A percentile compares a stretch with the other conserved stretches of the same genome.
Conservation (phyloP, 2,797 vertebrate species). For the Lindbergichthys nudifrons region DNA sequence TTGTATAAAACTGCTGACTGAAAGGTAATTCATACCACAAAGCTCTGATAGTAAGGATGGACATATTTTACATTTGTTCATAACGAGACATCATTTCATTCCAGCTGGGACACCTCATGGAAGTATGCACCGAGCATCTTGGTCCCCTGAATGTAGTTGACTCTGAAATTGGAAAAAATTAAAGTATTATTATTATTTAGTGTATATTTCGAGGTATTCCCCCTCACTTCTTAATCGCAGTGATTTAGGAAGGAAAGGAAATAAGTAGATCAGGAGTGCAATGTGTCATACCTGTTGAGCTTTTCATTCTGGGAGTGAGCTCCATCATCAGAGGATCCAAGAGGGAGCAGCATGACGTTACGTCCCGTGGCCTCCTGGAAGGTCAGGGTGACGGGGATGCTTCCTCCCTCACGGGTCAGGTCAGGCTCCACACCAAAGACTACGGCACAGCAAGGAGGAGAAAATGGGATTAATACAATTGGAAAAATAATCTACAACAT, state of each 20-base stretch:
- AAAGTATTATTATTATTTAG: neutral
- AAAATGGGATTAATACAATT: neutral
- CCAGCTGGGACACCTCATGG: conserved; percentile 91
- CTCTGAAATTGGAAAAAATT: conserved; percentile 76
- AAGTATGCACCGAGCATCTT: conserved; percentile 96
- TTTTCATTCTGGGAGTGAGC: conserved; percentile 99
- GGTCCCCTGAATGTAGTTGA: conserved; percentile 93
- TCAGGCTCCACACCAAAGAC: conserved; percentile 98
- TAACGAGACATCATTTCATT: conserved; percentile 67
- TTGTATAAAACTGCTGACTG: conserved; percentile 33
- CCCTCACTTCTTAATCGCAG: no score
- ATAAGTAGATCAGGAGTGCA: neutral
- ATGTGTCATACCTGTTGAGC: conserved; percentile 89
- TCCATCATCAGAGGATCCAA: conserved; percentile 95
- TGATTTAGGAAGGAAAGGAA: neutral
- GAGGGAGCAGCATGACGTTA: conserved; percentile 96
- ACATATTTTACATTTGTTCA: conserved; percentile 10
- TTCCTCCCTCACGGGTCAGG: conserved; percentile 95
- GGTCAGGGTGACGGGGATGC: conserved; percentile 96
- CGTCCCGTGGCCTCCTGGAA: conserved; percentile 97
- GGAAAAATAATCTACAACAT: neutral
- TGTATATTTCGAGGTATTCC: neutral
- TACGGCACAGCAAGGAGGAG: conserved; percentile 48
- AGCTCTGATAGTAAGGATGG: conserved; percentile 5
- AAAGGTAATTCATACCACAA: conserved; percentile 4